Percentiles rank a stretch among this genome's conserved stretches.
Conservation (phyloP, 2,797 vertebrate species). For the Dryobates pubescens region DNA sequence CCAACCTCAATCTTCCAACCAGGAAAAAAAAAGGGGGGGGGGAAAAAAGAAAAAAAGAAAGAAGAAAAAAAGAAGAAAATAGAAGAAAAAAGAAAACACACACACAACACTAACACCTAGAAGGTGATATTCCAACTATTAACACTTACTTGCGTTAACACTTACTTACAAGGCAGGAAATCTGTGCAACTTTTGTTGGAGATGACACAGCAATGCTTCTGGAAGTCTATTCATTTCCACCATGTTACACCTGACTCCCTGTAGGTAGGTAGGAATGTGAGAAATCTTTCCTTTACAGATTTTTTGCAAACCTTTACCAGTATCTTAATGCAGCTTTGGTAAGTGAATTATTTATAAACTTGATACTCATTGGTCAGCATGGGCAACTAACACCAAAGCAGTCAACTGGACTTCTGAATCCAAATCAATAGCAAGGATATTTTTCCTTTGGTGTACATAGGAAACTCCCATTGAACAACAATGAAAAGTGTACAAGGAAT, state of each 20-base stretch:
- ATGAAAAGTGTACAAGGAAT: neutral
- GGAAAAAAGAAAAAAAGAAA: neutral
- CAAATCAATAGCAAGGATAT: conserved; percentile 35
- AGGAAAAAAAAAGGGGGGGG: no score
- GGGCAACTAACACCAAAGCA: conserved; percentile 6
- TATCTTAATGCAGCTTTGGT: conserved; percentile 69
- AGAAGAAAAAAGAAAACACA: neutral
- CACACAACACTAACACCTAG: neutral
- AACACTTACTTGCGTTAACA: neutral
- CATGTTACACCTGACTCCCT: neutral
- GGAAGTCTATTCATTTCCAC: neutral
- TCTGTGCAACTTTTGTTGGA: neutral
- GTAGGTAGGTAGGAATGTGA: neutral
- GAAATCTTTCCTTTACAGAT: conserved; percentile 27
- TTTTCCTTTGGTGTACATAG: neutral
- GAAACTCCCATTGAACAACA: conserved; percentile 13
- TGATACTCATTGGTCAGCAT: conserved; percentile 40
- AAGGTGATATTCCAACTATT: neutral
- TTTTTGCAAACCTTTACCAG: conserved; percentile 62
- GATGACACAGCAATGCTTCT: neutral
- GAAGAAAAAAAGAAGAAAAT: neutral
- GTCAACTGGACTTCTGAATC: conserved; percentile 28
- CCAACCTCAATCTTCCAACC: neutral
- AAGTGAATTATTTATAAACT: conserved; percentile 68
- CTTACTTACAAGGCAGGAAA: neutral